Conservation (phyloP, 2,113 vertebrate genomes). For the Sciurus niger region DNA sequence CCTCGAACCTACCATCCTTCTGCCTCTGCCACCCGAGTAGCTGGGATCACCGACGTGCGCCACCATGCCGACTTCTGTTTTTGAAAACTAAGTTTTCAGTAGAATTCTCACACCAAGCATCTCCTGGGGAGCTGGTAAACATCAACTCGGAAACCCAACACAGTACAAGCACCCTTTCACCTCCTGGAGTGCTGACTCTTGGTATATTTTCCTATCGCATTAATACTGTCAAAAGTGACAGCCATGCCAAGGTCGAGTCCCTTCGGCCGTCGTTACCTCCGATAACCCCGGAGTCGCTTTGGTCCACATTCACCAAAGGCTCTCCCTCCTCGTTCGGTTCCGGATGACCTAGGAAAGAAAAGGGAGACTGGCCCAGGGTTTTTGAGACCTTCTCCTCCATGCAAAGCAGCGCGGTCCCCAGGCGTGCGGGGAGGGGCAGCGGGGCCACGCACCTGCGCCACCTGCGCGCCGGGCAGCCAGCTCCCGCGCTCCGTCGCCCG, state of each 20-base stretch:
- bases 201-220: too few species aligned
- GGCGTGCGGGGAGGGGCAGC: too few species aligned
- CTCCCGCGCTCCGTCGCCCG: conserved; percentile 85
- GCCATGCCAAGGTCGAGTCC: neutral
- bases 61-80: neutral
- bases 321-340: conserved; percentile 90
- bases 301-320: conserved; percentile 90
- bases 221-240: neutral
- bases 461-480: too few species aligned
- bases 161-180: neutral
- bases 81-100: neutral
- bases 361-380: conserved; percentile 39
- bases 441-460: neutral
- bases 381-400: too few species aligned
- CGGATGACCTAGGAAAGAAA: conserved; percentile 90
- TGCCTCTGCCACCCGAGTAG: too few species aligned
- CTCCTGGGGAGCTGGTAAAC: neutral
- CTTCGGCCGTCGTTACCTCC: conserved; percentile 92
- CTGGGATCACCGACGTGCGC: too few species aligned
- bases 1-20: too few species aligned
- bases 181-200: neutral
- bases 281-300: conserved; percentile 92
- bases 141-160: neutral
- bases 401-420: too few species aligned
- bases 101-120: neutral